Evolutionary conservation across 2,888 invertebrate genomes (phyloP), one percentile per base, ranked within the genome.

Genomic region (Linyphia triangularis): DNA sequence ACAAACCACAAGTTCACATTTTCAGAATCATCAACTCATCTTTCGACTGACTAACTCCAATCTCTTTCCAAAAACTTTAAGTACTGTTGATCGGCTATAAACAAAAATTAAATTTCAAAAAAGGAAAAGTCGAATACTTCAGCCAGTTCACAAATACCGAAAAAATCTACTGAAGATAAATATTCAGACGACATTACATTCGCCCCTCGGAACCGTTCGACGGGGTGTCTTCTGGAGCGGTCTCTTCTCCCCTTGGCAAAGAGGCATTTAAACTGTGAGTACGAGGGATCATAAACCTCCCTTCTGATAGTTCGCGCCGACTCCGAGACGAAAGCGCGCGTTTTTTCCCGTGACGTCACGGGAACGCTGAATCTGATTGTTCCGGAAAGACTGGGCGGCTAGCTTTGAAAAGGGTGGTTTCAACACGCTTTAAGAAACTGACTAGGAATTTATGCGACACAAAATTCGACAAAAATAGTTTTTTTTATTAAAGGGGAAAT

Each of bases 261-360:
- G 79, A 43, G 22, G 67, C 51, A 79, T 79, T 65, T 65, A 67
- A 67, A 51, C 51, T 40, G 51, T n/a, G 79, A 79, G 43, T 67
- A 65, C 79, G 79, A 33, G 79, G 78, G 26, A 51, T 73, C 73
- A n/a, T 13, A 59, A 59, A 73, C 28, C 40, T 79, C 26, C n/a
- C n/a, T 51, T 30, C 40, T 19, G 22, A 26, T 77, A 79, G 19
- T 51, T 65, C 67, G 26, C 26, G 40, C 43, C 26, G 65, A 67
- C 73, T 40, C 30, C 51, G 77, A 73, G 16, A 28, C 63, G 61
- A 61, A 19, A 63, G 63, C 77, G 63, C 77, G 40, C 33, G 33
- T 28, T 10, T 19, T 2, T 26, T 30, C 40, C 22, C 19, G 30
- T 79, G 79, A 79, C 79, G 79, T 79, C 79, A 79, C 43, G 40